phyloP scores from a whole-genome alignment of 2,113 vertebrate species.

The Poecile atricapillus region DNA sequence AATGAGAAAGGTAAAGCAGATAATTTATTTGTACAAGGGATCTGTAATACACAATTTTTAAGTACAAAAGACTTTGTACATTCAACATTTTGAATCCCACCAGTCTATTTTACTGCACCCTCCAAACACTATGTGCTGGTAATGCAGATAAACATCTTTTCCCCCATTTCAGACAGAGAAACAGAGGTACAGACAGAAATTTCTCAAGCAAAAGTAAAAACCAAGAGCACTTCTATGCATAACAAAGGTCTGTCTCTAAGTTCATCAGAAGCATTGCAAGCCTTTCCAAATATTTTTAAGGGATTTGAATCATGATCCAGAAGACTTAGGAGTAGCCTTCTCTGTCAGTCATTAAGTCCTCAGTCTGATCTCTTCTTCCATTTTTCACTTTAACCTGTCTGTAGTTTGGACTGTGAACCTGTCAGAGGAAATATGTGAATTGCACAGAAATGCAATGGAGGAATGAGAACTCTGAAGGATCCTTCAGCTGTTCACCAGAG shows the following conservation, averaged over 20 bases:
- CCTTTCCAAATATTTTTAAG: background rate
- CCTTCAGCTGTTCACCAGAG: background rate
- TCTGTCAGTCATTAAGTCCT: background rate
- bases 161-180: background rate
- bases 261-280: background rate
- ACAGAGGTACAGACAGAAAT: background rate
- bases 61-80: background rate
- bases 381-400: background rate
- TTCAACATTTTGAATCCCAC: background rate
- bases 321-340: background rate
- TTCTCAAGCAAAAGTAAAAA: background rate
- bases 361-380: background rate
- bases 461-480: background rate
- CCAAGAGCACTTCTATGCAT: background rate
- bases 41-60: background rate
- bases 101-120: background rate
- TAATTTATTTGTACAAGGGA: conserved; percentile 1
- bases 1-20: background rate
- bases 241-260: background rate
- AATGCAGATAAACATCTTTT: background rate
- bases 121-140: background rate
- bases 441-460: background rate
- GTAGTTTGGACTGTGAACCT: background rate
- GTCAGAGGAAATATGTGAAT: background rate
- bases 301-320: background rate